These are phyloP conservation scores for Columba livia DNA, from an alignment of 2,113 vertebrate species.

Conservation along the genomic window DNA sequence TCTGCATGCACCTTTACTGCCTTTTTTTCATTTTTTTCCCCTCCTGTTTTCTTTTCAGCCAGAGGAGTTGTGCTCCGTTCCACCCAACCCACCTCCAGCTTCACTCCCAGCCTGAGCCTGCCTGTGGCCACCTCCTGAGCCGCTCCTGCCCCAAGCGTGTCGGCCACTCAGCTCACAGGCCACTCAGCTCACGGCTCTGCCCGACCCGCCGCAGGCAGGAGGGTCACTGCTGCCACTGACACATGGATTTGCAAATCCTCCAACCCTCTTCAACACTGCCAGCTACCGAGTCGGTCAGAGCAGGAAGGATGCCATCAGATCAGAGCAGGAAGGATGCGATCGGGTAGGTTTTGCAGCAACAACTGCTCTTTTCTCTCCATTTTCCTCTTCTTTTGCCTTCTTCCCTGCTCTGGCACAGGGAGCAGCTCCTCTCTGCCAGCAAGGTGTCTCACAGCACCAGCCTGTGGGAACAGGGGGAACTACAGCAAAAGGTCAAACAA, in stretches of 20 bases:
- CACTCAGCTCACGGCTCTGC: background rate
- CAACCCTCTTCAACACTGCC: background rate
- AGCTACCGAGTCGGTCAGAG: background rate
- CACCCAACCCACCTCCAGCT: background rate
- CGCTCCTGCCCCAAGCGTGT: background rate
- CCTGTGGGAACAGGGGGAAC: conserved; percentile 19
- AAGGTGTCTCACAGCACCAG: background rate
- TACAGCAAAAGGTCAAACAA: background rate
- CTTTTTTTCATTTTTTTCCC: background rate
- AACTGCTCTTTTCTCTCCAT: background rate
- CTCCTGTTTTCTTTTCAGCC: background rate
- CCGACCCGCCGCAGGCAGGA: fast-evolving
- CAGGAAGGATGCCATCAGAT: background rate
- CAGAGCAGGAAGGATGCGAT: background rate
- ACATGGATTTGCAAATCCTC: background rate
- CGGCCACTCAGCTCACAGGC: background rate
- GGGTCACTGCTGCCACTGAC: background rate
- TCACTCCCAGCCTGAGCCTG: background rate
- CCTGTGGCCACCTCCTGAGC: background rate
- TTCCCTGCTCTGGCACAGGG: background rate
- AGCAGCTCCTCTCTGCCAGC: background rate
- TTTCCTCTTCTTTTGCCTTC: background rate
- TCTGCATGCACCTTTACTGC: background rate
- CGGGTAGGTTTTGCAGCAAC: background rate
- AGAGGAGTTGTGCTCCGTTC: background rate